These are phyloP conservation scores for Vannuccia rotundouncinata DNA, from an alignment of 2,888 invertebrate genomes.

Conservation along the genomic window DNA sequence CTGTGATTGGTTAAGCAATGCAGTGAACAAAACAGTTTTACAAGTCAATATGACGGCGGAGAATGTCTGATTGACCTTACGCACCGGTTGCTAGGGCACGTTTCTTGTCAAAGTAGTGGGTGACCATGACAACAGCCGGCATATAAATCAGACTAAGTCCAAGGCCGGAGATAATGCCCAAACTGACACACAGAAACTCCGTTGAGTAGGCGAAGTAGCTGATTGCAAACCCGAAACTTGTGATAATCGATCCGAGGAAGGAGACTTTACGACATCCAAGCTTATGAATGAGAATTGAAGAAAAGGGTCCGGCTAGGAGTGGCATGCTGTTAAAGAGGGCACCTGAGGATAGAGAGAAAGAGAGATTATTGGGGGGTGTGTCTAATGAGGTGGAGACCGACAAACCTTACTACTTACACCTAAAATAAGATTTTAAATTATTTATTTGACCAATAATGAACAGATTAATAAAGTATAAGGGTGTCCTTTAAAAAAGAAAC, in stretches of 20 bases:
- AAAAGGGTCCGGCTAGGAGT: slow-evolving; percentile 59
- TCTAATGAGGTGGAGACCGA: too few relatives aligned
- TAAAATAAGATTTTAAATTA: too few relatives aligned
- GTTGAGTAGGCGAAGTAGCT: slow-evolving; percentile 49
- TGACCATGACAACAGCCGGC: slow-evolving; percentile 53
- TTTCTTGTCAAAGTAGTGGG: slow-evolving; percentile 56
- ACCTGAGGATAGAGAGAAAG: too few relatives aligned
- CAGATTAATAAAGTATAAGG: too few relatives aligned
- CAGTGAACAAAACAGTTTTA: too few relatives aligned
- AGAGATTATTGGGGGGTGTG: too few relatives aligned
- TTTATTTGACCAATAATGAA: too few relatives aligned
- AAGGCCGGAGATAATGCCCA: slow-evolving; percentile 52
- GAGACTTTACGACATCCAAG: slow-evolving; percentile 52
- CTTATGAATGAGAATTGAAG: slow-evolving; percentile 51
- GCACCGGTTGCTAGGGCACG: slow-evolving; percentile 51
- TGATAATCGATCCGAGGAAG: slow-evolving; percentile 51
- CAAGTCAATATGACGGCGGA: too few relatives aligned
- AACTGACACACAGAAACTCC: slow-evolving; percentile 51
- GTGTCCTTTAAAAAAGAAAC: too few relatives aligned
- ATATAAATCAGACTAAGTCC: slow-evolving; percentile 54
- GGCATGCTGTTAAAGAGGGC: slow-evolving; percentile 86
- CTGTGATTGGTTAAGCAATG: too few relatives aligned
- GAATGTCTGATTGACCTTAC: too few relatives aligned
- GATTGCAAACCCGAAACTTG: slow-evolving; percentile 48
- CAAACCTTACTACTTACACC: too few relatives aligned